These are phyloP conservation scores for Leptocoma aspasia DNA, from an alignment of 2,113 vertebrate genomes.

Conservation along the genomic window DNA sequence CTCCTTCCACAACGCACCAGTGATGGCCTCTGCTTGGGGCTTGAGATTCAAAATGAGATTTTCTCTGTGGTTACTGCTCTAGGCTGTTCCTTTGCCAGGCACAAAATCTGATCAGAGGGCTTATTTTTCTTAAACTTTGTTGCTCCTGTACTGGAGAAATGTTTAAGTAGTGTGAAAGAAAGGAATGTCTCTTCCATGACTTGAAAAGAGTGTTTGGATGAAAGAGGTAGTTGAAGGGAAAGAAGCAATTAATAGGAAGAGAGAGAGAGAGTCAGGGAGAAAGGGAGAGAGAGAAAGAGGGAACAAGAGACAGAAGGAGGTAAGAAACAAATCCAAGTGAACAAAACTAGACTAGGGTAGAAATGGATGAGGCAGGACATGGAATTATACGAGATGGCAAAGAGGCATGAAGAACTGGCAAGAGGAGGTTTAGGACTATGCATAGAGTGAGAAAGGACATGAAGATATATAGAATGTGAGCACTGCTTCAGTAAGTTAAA, in stretches of 20 bases:
- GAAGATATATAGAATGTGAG: not conserved
- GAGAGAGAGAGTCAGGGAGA: not conserved
- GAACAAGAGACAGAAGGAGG: rapidly evolving
- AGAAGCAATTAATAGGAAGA: rapidly evolving
- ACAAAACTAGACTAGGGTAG: not conserved
- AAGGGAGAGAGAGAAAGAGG: no score
- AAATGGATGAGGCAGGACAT: not conserved
- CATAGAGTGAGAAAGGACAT: not conserved
- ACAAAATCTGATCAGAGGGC: not conserved
- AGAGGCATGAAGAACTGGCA: not conserved
- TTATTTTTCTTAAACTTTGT: not conserved
- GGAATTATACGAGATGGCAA: not conserved
- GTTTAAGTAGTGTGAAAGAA: not conserved
- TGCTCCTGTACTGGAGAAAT: not conserved
- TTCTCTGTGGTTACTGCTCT: not conserved
- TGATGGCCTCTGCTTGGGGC: not conserved
- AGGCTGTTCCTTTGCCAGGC: not conserved
- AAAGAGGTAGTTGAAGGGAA: not conserved
- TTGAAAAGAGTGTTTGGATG: not conserved
- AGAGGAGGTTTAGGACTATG: not conserved
- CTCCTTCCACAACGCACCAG: not conserved
- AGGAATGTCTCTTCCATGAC: not conserved
- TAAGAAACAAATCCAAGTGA: not conserved
- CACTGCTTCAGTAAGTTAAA: not conserved
- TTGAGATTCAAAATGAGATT: not conserved